A percentile compares a stretch with the other conserved stretches of the same genome.
Evolutionary conservation across 2,888 invertebrate species (phyloP).

Genomic region (Choreutis nemorana): DNA sequence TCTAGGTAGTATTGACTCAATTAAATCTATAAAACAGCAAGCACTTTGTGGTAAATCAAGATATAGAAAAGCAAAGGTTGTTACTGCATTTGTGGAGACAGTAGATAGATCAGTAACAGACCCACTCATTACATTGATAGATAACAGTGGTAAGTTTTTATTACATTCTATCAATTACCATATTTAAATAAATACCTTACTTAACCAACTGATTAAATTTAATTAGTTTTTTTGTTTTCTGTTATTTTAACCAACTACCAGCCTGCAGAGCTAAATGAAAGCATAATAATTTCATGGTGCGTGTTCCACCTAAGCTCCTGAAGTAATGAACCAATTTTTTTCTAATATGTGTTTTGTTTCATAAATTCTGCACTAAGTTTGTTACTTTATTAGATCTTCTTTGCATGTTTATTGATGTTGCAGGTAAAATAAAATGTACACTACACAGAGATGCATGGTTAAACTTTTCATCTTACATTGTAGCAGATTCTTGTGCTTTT

Average conservation of each 20-base stretch:
- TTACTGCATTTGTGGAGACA: conserved; percentile 46
- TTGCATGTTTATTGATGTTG: not conserved
- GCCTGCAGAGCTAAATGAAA: no score
- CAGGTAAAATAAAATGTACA: conserved; percentile 53
- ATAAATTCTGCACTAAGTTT: conserved; percentile 1
- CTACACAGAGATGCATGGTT: conserved; percentile 59
- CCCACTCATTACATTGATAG: conserved; percentile 44
- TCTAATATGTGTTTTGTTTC: conserved; percentile 1
- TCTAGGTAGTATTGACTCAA: conserved; percentile 31
- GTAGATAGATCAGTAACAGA: conserved; percentile 50
- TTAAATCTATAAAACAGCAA: conserved; percentile 41
- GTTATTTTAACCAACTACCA: no score
- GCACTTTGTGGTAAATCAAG: conserved; percentile 35
- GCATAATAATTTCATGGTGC: no score
- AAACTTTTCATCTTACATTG: conserved; percentile 42
- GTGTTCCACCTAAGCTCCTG: no score
- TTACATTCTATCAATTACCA: not conserved
- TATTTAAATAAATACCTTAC: not conserved
- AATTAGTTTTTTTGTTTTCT: not conserved
- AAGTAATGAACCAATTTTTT: no score
- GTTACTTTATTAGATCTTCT: not conserved
- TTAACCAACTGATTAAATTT: not conserved
- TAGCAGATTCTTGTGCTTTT: conserved; percentile 44
- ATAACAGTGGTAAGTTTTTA: conserved; percentile 34
- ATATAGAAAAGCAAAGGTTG: conserved; percentile 39